Base-by-base conservation (phyloP, 1,140 invertebrate genomes). In the Doryteuthis pealeii region DNA sequence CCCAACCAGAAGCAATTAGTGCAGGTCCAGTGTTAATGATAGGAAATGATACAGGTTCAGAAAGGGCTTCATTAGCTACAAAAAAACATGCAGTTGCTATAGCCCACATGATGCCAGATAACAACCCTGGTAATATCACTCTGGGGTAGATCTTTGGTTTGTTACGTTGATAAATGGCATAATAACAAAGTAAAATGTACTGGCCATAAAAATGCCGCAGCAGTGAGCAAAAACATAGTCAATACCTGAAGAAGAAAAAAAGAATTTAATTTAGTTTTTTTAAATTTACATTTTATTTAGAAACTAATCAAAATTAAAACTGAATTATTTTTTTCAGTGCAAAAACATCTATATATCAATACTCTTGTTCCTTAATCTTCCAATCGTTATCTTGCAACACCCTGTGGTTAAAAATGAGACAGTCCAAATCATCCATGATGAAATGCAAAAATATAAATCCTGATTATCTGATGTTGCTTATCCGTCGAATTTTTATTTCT, bases 191-290 rank as follows among this genome's bases (percentile, higher is more conserved):
- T 88, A 87, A 4, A 84, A 45, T 15, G 84, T 85, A 54, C 88
- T 88, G 18, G 88, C 83, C 8, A 82, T 28, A 70, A 85, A 88
- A 62, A 90, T 90, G 31, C 89, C 89, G 76, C 82, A 81, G 74
- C 86, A 90, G 70, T 89, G 87, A 18, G 88, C 83, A 82, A 90
- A 90, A 10, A 88, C 87, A 79, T 89, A 90, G 73, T 89, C 87
- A 40, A 90, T 76, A 71, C 79, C 89, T 86, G 79, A 49, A 83
- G 80, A 70, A 54, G 30, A 65, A 49, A 74, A 68, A 76, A 76
- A 58, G 76, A 76, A 54, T 18, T n/a, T n/a, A n/a, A n/a, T n/a
- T n/a, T n/a, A n/a, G n/a, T n/a, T n/a, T n/a, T n/a, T 1, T 18
- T 74, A 14, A n/a, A n/a, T n/a, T n/a, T n/a, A n/a, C n/a, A n/a